A percentile compares a stretch with the other conserved stretches of the same genome.
Evolutionary conservation across 2,797 vertebrate genomes (phyloP).

Genomic region (Crenichthys baileyi): DNA sequence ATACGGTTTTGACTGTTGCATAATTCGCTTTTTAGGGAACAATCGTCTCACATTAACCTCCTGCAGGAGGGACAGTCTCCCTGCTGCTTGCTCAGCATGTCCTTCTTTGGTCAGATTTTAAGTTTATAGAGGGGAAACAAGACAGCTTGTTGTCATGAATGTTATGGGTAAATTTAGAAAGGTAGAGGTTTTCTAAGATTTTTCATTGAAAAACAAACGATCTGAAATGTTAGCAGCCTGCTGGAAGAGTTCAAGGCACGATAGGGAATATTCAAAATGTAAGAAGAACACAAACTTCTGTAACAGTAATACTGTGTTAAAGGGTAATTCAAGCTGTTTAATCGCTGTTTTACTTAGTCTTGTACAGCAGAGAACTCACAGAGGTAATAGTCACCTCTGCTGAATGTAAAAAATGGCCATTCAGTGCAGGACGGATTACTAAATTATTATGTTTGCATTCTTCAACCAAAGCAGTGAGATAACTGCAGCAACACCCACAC

Average conservation of each 20-base stretch:
- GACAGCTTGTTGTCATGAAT: not conserved
- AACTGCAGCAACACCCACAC: no score
- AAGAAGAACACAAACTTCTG: not conserved
- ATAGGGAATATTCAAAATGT: not conserved
- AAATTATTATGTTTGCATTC: not conserved
- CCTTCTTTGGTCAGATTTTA: not conserved
- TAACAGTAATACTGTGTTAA: not conserved
- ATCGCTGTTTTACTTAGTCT: not conserved
- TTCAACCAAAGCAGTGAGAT: not conserved
- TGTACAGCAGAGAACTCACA: not conserved
- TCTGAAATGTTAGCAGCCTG: not conserved
- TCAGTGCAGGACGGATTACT: not conserved
- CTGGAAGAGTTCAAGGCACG: not conserved
- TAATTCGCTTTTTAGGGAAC: not conserved
- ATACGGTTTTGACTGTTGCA: no score
- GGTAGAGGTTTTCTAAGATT: not conserved
- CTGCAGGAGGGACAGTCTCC: not conserved
- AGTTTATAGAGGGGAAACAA: not conserved
- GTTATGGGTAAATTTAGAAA: not conserved
- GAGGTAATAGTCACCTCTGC: not conserved
- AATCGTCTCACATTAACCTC: not conserved
- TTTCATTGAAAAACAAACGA: not conserved
- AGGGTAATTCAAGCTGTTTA: not conserved
- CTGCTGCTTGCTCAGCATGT: not conserved
- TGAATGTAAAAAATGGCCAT: not conserved